A percentile compares a stretch with the other conserved stretches of the same genome.
These are phyloP conservation scores for Trichonephila clavata DNA, from an alignment of 1,140 invertebrate species.

Conservation along the genomic window DNA sequence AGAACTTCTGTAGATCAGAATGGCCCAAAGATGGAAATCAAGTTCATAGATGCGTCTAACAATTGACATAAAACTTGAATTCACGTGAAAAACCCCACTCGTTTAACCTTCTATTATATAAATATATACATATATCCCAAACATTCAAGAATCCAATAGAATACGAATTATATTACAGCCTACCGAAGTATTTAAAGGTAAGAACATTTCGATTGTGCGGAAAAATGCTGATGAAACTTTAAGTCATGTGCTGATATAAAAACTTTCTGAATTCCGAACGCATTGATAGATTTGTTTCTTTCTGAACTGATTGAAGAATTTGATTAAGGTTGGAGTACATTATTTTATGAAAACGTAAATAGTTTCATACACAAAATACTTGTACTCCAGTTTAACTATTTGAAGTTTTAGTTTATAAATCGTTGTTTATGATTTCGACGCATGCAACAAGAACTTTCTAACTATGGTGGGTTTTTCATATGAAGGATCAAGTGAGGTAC, in stretches of 20 bases:
- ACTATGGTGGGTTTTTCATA: conserved; percentile 64
- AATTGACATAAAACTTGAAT: conserved; percentile 35
- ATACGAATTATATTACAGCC: background rate
- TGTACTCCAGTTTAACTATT: background rate
- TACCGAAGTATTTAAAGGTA: background rate
- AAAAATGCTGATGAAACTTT: background rate
- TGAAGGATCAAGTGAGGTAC: conserved; percentile 48
- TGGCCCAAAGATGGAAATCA: conserved; percentile 3
- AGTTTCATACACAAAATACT: background rate
- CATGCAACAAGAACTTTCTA: background rate
- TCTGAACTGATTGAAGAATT: background rate
- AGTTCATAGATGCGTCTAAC: conserved; percentile 4
- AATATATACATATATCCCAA: background rate
- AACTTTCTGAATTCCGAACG: background rate
- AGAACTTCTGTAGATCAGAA: conserved; percentile 50
- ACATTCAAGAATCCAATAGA: background rate
- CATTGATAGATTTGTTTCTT: background rate
- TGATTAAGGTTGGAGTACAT: background rate
- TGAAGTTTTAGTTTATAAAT: background rate
- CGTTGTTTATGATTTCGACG: background rate
- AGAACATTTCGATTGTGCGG: background rate
- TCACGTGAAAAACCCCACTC: conserved; percentile 65
- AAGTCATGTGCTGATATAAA: background rate
- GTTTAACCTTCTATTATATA: background rate
- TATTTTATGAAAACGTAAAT: background rate